Evolutionary conservation across 2,888 invertebrate genomes (phyloP), one percentile per base, ranked within the genome.

Genomic region (Volucella inflata): DNA sequence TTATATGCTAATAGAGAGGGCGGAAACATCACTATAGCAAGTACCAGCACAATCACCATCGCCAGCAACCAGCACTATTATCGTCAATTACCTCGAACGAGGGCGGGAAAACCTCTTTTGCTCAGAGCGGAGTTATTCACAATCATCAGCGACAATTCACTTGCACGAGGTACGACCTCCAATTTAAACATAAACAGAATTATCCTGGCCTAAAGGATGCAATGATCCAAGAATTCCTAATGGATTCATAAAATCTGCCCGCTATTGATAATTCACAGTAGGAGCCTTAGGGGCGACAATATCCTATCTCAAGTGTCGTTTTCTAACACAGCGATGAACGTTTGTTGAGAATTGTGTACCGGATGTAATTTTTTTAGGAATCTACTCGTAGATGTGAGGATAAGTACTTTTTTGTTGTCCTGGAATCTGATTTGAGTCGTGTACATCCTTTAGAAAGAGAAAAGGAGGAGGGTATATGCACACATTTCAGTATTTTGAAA

Each of bases 201-300:
- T 64, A 71, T 70, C 48, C 48, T 68, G 14, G 53, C 70, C 70
- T 46, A 42, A 16, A 44, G 77, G 48, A 48, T 50, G 62, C 70
- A 78, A 70, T 64, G 77, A 70, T 70, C 62, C 70, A 55, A 57
- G 60, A 55, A 48, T 70, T 42, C 70, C 30, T 70, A 78, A 78
- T 70, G 77, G 64, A 57, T 40, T 42, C 55, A 70, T 78, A 70
- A 78, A 78, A 70, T 70, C 70, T 62, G 53, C 77, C 46, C 62
- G 46, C 40, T 62, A 78, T 71, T 70, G 77, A 78, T 78, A 78
- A 70, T 78, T 70, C 42, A 57, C 57, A 71, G 62, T 17, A 44
- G n/a, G 48, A 64, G 70, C 70, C 70, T 64, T 42, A 30, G 42
- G 77, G 70, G 65, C 48, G 30, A 50, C 57, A 57, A 16, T 57